A percentile compares a stretch with the other conserved stretches of the same genome.
phyloP scores from a whole-genome alignment of 2,113 vertebrate species.

The Halcyon malimbica region DNA sequence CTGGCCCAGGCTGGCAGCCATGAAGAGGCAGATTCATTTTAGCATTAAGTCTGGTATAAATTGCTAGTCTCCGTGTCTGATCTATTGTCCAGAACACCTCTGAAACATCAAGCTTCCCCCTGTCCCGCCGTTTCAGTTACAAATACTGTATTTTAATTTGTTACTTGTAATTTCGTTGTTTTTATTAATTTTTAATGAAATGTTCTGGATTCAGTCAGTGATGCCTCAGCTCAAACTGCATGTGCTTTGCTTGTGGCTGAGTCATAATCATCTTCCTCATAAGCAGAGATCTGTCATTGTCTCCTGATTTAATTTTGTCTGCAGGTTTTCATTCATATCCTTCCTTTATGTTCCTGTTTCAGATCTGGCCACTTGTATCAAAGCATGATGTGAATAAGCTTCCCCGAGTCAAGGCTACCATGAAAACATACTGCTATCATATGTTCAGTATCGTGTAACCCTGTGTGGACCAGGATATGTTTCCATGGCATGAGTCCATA shows the following conservation, averaged over 20 bases:
- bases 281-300: constrained; percentile 30
- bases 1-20: not conserved
- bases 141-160: not conserved
- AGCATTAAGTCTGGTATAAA: not conserved
- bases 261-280: constrained; percentile 24
- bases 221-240: not conserved
- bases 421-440: not conserved
- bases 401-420: not conserved
- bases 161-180: not conserved
- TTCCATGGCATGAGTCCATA: not conserved
- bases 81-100: not conserved
- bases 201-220: not conserved
- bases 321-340: not conserved
- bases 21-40: not conserved
- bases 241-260: constrained; percentile 2
- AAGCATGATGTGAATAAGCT: not conserved
- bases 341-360: not conserved
- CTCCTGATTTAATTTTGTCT: constrained; percentile 28
- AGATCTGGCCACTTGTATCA: not conserved
- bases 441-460: not conserved
- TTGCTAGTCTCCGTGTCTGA: not conserved
- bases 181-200: not conserved
- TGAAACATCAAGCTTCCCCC: not conserved
- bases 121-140: not conserved
- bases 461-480: not conserved